A percentile compares a stretch with the other conserved stretches of the same genome.
phyloP scores from a whole-genome alignment of 2,888 invertebrate species.

The Cheilosia vulpina region DNA sequence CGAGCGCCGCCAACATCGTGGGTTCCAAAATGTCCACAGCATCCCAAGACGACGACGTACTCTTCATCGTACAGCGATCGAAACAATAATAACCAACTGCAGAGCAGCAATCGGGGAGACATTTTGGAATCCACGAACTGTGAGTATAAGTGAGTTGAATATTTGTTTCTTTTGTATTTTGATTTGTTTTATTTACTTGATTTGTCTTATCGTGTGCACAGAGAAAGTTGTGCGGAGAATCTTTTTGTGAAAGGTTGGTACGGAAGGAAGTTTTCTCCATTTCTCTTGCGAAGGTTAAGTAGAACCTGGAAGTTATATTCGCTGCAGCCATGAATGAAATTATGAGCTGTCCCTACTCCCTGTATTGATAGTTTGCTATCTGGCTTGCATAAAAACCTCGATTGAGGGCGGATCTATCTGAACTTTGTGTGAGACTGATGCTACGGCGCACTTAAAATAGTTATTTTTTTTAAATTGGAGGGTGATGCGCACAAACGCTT shows the following conservation, averaged over 20 bases:
- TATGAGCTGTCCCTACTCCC: no score
- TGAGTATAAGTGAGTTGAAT: slow-evolving; percentile 81
- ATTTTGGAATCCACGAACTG: slow-evolving; percentile 83
- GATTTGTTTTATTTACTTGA: neutral
- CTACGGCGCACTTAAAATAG: no score
- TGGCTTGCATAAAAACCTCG: no score
- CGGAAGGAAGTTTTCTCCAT: neutral
- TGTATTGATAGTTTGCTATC: no score
- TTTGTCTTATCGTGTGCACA: slow-evolving; percentile 4
- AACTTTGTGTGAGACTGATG: no score
- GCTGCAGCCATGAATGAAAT: no score
- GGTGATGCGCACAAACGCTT: no score
- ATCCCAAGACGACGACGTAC: slow-evolving; percentile 80
- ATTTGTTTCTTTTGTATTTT: slow-evolving; percentile 26
- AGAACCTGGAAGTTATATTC: neutral
- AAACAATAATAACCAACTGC: slow-evolving; percentile 76
- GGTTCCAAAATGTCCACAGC: slow-evolving; percentile 88
- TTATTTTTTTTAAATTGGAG: no score
- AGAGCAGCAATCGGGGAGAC: slow-evolving; percentile 77
- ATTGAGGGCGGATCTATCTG: no score
- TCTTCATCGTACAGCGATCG: slow-evolving; percentile 73
- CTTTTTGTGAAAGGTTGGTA: neutral
- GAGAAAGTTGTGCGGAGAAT: slow-evolving; percentile 43
- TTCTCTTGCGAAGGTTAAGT: neutral
- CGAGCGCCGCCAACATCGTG: slow-evolving; percentile 88